Conservation (phyloP, 53 echinoderm and acorn worm genomes). For the Echinarachnius parma region DNA sequence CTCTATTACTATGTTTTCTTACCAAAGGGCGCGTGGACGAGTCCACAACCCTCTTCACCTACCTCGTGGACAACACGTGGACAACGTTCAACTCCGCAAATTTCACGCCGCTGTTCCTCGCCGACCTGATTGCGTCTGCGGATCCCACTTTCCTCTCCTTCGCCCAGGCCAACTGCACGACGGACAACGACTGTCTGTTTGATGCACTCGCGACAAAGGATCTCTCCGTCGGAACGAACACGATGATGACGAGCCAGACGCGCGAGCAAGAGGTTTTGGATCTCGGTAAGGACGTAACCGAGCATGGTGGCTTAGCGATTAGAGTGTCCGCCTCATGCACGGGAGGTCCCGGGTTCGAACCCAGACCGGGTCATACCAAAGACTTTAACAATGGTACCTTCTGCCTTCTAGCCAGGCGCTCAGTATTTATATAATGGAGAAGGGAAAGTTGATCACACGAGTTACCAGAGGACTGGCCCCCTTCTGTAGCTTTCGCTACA, state of each 20-base stretch:
- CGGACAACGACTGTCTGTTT: slow-evolving; percentile 43
- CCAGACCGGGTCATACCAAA: too few species aligned
- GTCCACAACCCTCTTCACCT: slow-evolving; percentile 50
- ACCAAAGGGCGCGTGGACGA: slow-evolving; percentile 52
- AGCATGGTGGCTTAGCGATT: too few species aligned
- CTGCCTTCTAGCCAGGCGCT: too few species aligned
- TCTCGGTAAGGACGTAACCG: slow-evolving; percentile 52
- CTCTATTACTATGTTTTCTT: too few species aligned
- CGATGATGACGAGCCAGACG: slow-evolving; percentile 20
- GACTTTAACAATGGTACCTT: too few species aligned
- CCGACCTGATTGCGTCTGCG: slow-evolving; percentile 17
- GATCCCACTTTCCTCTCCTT: background rate
- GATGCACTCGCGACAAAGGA: slow-evolving; percentile 59
- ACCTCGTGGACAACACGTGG: slow-evolving; percentile 31
- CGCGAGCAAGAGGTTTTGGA: slow-evolving; percentile 22
- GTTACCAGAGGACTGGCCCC: too few species aligned
- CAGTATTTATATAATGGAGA: too few species aligned
- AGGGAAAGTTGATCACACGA: too few species aligned
- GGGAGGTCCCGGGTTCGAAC: too few species aligned
- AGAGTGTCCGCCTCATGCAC: too few species aligned
- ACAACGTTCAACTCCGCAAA: slow-evolving; percentile 32
- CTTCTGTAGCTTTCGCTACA: too few species aligned
- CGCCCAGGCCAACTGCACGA: slow-evolving; percentile 24
- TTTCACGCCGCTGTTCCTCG: slow-evolving; percentile 50
- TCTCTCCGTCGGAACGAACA: slow-evolving; percentile 38